phyloP scores from a whole-genome alignment of 1,140 invertebrate genomes.

The Drosophila littoralis region DNA sequence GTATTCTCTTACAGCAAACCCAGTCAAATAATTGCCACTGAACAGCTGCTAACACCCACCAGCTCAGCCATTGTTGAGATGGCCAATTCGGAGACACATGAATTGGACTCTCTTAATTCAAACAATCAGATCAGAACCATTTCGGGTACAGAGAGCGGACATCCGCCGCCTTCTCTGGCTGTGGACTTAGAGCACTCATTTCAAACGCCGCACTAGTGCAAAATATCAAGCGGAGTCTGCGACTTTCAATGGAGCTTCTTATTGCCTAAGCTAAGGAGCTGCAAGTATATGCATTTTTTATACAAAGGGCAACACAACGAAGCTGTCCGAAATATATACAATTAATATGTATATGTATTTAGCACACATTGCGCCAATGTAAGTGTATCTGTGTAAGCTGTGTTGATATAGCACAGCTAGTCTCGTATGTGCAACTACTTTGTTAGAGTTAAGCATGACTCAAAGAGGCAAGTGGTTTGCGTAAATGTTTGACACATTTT shows the following conservation, averaged over 20 bases:
- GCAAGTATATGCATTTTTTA: constrained; percentile 65
- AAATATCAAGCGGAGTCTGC: constrained; percentile 62
- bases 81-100: constrained; percentile 84
- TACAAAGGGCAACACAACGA: constrained; percentile 38
- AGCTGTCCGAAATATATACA: constrained; percentile 49
- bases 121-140: constrained; percentile 79
- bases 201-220: constrained; percentile 49
- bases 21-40: constrained; percentile 75
- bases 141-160: constrained; percentile 71
- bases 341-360: constrained; percentile 39
- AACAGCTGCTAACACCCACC: constrained; percentile 80
- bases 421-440: constrained; percentile 41
- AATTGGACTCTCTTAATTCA: constrained; percentile 85
- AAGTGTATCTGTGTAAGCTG: constrained; percentile 5
- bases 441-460: constrained; percentile 38
- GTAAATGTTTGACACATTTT: constrained; percentile 24
- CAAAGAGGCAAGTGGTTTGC: constrained; percentile 4
- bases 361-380: constrained; percentile 14
- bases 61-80: constrained; percentile 82
- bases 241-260: constrained; percentile 54
- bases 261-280: constrained; percentile 18
- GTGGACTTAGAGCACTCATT: constrained; percentile 77
- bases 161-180: constrained; percentile 54
- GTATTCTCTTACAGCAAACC: constrained; percentile 57
- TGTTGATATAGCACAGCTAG: constrained; percentile 34